Base-by-base conservation (phyloP, 1,140 invertebrate species). In the Probaryconus sp. region DNA sequence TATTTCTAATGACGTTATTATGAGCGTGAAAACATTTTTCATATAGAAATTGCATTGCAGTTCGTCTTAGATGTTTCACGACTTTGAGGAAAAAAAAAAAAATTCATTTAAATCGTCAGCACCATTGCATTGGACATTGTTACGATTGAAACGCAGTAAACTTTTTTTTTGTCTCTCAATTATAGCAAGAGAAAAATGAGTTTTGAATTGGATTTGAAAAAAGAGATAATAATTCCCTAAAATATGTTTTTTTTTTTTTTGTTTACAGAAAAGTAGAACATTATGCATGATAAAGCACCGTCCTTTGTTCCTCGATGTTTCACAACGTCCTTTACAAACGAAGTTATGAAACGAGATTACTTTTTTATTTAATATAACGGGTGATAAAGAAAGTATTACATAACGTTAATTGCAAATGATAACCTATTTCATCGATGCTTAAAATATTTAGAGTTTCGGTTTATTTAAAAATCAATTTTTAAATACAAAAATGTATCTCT, bases 251-350 rank as follows among this genome's bases (percentile, higher is more conserved):
- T n/a, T n/a, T n/a, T n/a, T 7, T 16, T 33, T 17, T 20, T 35
- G 11, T 67, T 50, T 51, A 58, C 53, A 47, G 38, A 38, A 9
- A 69, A 47, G 21, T 30, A 38, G 10, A 28, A 16, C 24, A 69
- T 55, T 69, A 45, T 61, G 55, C 40, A 61, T 48, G 65, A 69
- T 69, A 61, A 53, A 61, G 61, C 47, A 69, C 47, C 55, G 40
- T 61, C 65, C 55, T 61, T 61, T 55, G 38, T 61, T 55, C 31
- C n/a, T n/a, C n/a, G n/a, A n/a, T 7, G 50, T 70, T 70, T 70
- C 56, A 63, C 56, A 70, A 63, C 24, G 26, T 9, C 55, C 2
- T 55, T 53, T 17, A 47, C 38, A 70, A 51, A 55, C n/a, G 42
- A 33, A 3, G 42, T 70, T 70, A 69, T 63, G 67, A 61, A 61